phyloP scores from a whole-genome alignment of 2,113 vertebrate genomes.

The Perccottus glenii region DNA sequence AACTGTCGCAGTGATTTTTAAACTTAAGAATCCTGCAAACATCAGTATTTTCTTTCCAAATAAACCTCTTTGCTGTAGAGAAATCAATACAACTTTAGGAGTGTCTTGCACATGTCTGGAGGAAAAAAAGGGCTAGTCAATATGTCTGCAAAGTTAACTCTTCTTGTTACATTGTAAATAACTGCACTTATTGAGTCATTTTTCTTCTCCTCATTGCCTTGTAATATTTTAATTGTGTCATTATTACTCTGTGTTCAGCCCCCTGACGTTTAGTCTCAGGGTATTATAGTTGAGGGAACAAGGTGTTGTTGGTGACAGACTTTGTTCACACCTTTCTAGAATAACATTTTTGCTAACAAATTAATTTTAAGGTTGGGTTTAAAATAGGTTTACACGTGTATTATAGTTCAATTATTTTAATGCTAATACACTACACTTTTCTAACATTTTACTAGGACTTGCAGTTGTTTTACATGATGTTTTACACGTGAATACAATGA shows the following conservation, averaged over 20 bases:
- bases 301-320: conserved; percentile 61
- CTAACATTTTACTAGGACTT: too few relatives aligned
- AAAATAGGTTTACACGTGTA: not conserved
- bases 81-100: conserved; percentile 22
- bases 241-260: conserved; percentile 5
- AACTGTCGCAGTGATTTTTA: not conserved
- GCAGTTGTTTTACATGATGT: too few relatives aligned
- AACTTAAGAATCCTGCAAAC: not conserved
- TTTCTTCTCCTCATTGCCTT: not conserved
- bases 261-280: conserved; percentile 13
- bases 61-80: not conserved
- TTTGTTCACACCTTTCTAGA: conserved; percentile 37
- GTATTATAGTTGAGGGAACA: conserved; percentile 44
- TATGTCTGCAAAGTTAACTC: conserved; percentile 8
- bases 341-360: not conserved
- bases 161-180: not conserved
- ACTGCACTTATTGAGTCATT: not conserved
- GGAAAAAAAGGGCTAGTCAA: not conserved
- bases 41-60: not conserved
- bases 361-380: not conserved
- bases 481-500: too few relatives aligned
- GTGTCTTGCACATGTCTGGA: not conserved
- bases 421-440: not conserved
- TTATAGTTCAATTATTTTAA: too few relatives aligned
- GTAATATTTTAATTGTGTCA: conserved; percentile 10